phyloP scores from a whole-genome alignment of 2,888 invertebrate species.

The Drosophila pegasa region DNA sequence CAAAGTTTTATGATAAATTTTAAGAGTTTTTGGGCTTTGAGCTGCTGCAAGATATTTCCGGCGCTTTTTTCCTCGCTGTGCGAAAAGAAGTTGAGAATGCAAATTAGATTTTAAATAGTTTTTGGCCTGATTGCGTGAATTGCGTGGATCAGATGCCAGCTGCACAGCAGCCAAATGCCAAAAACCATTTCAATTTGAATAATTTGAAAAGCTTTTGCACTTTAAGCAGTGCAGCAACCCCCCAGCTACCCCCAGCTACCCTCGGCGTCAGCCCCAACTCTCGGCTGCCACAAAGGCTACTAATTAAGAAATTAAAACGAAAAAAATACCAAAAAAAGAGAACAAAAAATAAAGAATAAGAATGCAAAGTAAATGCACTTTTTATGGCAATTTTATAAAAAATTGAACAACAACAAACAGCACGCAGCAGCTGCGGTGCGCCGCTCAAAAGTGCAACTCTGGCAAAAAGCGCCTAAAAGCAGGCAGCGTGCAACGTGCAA shows the following conservation, averaged over 20 bases:
- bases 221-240: slow-evolving; percentile 35
- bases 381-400: slow-evolving; percentile 79
- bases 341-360: slow-evolving; percentile 13
- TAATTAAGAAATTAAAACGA: slow-evolving; percentile 79
- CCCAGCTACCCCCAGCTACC: no score
- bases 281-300: slow-evolving; percentile 68
- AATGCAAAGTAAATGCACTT: slow-evolving; percentile 70
- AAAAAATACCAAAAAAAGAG: slow-evolving; percentile 39
- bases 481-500: slow-evolving; percentile 39
- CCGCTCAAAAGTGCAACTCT: slow-evolving; percentile 75
- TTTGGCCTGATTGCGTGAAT: slow-evolving; percentile 57
- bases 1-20: slow-evolving; percentile 75
- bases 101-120: slow-evolving; percentile 79
- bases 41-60: slow-evolving; percentile 30
- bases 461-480: slow-evolving; percentile 65
- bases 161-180: slow-evolving; percentile 55
- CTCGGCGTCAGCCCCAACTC: slow-evolving; percentile 7
- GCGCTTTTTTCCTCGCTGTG: slow-evolving; percentile 24
- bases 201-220: slow-evolving; percentile 55
- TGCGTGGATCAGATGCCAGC: slow-evolving; percentile 53
- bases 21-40: slow-evolving; percentile 14
- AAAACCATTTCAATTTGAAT: slow-evolving; percentile 69
- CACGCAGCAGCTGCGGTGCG: slow-evolving; percentile 33
- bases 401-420: slow-evolving; percentile 73
- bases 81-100: slow-evolving; percentile 55